These are phyloP conservation scores for Tetrapedia diversipes DNA, from an alignment of 2,888 invertebrate genomes.

Conservation along the genomic window DNA sequence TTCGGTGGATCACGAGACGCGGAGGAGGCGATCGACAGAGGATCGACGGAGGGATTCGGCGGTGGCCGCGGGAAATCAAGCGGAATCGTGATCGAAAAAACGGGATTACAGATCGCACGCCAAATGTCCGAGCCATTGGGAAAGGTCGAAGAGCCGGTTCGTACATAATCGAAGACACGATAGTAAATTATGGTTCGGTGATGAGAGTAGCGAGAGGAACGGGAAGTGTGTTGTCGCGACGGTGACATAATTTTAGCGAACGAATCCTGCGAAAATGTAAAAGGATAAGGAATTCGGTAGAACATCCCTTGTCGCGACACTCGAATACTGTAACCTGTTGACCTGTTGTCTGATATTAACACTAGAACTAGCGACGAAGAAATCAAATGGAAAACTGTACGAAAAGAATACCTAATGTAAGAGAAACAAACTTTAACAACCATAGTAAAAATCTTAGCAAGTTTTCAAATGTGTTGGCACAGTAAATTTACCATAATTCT, in stretches of 20 bases:
- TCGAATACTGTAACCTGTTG: no score
- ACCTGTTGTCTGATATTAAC: no score
- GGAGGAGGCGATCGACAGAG: constrained; percentile 1
- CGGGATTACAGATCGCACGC: background rate
- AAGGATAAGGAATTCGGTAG: no score
- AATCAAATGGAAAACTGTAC: no score
- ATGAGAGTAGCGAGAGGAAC: constrained; percentile 10
- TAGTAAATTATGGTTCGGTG: constrained; percentile 1
- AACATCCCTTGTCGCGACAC: no score
- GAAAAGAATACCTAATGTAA: no score
- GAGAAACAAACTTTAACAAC: no score
- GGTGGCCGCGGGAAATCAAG: background rate
- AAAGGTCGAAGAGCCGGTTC: constrained; percentile 48
- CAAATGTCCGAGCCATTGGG: constrained; percentile 44
- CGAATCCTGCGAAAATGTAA: background rate
- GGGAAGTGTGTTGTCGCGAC: background rate
- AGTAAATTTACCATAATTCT: no score
- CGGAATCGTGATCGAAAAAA: constrained; percentile 7
- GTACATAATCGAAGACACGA: constrained; percentile 26
- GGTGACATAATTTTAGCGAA: background rate
- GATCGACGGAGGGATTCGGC: background rate
- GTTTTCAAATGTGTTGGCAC: no score
- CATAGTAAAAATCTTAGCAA: no score
- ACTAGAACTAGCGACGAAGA: no score
- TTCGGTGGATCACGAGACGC: constrained; percentile 13